phyloP scores from a whole-genome alignment of 1,140 invertebrate genomes.

The Lerema accius region DNA sequence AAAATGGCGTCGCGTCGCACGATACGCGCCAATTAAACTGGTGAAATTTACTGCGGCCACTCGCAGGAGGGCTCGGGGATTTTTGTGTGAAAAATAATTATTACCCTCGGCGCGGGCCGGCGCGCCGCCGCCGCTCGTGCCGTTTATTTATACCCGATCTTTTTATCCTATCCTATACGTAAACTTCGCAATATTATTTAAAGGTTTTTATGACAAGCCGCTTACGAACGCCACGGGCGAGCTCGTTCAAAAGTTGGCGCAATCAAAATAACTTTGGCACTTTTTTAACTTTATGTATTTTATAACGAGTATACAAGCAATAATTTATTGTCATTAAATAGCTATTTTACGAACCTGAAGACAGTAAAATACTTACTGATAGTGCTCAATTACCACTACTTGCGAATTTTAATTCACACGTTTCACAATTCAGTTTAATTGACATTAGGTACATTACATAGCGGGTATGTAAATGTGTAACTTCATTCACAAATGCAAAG shows the following conservation, averaged over 20 bases:
- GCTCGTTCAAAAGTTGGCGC: background rate
- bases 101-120: too few species aligned
- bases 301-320: too few species aligned
- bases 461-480: too few species aligned
- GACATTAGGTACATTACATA: too few species aligned
- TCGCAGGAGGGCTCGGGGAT: conserved; percentile 43
- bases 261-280: background rate
- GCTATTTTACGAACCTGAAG: too few species aligned
- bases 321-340: too few species aligned
- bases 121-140: background rate
- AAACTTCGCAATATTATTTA: background rate
- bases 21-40: conserved; percentile 59
- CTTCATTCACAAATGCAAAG: too few species aligned
- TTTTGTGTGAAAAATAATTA: conserved; percentile 35
- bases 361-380: too few species aligned
- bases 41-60: conserved; percentile 61
- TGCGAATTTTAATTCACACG: too few species aligned
- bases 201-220: background rate
- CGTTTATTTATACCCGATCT: conserved; percentile 9
- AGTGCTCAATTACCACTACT: too few species aligned
- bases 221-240: background rate
- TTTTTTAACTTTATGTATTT: too few species aligned
- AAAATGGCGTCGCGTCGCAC: conserved; percentile 53
- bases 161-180: background rate
- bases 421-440: too few species aligned